Percentiles rank a stretch among this genome's conserved stretches.
These are phyloP conservation scores for Agrochola litura DNA, from an alignment of 2,888 invertebrate genomes.

Conservation along the genomic window DNA sequence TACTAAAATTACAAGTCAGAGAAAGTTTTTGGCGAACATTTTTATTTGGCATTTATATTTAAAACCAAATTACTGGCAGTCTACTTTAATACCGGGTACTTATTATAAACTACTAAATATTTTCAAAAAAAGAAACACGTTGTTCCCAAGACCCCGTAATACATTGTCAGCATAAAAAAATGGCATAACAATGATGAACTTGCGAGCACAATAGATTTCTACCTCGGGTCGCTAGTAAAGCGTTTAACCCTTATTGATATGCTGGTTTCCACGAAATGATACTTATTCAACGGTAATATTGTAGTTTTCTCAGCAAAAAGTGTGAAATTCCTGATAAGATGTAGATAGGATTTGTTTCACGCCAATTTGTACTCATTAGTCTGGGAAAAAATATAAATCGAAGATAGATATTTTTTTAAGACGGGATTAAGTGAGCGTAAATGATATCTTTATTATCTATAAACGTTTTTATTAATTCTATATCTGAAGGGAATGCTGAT, in stretches of 20 bases:
- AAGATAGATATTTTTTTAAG: constrained; percentile 19
- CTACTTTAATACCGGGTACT: too few species aligned
- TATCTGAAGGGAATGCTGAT: constrained; percentile 13
- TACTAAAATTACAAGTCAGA: neutral
- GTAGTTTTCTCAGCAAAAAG: constrained; percentile 48
- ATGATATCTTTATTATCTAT: constrained; percentile 39
- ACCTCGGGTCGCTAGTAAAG: constrained; percentile 30
- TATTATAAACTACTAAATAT: neutral
- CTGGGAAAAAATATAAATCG: constrained; percentile 33
- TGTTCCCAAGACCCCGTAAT: constrained; percentile 3
- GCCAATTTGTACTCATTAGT: constrained; percentile 52
- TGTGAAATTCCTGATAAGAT: constrained; percentile 57
- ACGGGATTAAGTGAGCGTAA: constrained; percentile 38
- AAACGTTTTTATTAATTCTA: constrained; percentile 12
- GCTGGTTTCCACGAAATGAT: constrained; percentile 58
- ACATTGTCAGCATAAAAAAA: constrained; percentile 32
- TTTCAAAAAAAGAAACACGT: constrained; percentile 5
- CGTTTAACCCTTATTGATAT: constrained; percentile 35
- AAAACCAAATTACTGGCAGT: neutral
- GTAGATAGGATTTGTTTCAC: constrained; percentile 20
- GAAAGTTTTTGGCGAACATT: too few species aligned
- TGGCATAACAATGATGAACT: constrained; percentile 19
- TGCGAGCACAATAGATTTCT: constrained; percentile 18
- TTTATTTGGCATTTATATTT: neutral
- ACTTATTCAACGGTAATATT: constrained; percentile 56